These are phyloP conservation scores for Morpho deidamia DNA, from an alignment of 2,888 invertebrate species.

Conservation along the genomic window DNA sequence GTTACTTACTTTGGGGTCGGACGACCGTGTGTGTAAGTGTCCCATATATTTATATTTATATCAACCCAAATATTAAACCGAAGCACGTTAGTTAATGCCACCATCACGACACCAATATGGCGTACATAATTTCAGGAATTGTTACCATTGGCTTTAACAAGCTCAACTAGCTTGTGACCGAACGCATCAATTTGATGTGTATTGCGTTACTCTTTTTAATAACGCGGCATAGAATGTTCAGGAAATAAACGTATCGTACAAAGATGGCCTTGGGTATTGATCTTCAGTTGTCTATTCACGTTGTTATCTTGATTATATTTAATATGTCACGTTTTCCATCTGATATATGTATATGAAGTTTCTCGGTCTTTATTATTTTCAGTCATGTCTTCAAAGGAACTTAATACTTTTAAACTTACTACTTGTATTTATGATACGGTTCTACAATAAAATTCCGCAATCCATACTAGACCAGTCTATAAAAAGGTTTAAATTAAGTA, in stretches of 20 bases:
- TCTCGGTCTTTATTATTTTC: no score
- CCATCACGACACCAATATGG: conserved; percentile 61
- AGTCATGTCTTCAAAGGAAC: no score
- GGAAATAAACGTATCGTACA: conserved; percentile 4
- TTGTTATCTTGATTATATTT: not conserved
- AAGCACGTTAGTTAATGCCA: conserved; percentile 34
- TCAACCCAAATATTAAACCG: conserved; percentile 22
- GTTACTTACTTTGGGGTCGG: no score
- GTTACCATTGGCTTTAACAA: conserved; percentile 61
- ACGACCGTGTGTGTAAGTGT: no score
- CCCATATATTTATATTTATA: not conserved
- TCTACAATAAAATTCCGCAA: no score
- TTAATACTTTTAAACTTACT: no score
- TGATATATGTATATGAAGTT: no score
- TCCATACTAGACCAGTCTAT: no score
- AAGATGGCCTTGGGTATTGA: conserved; percentile 10
- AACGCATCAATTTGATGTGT: conserved; percentile 27
- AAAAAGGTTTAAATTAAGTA: no score
- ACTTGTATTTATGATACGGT: no score
- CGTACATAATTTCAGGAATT: conserved; percentile 66
- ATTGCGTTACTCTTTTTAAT: conserved; percentile 52
- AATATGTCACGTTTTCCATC: no score
- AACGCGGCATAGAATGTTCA: conserved; percentile 19
- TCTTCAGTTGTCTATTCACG: conserved; percentile 9
- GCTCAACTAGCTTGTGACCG: conserved; percentile 61